Evolutionary conservation across 2,888 invertebrate species (phyloP), one percentile per base, ranked within the genome.

Genomic region (Emmelina monodactyla): DNA sequence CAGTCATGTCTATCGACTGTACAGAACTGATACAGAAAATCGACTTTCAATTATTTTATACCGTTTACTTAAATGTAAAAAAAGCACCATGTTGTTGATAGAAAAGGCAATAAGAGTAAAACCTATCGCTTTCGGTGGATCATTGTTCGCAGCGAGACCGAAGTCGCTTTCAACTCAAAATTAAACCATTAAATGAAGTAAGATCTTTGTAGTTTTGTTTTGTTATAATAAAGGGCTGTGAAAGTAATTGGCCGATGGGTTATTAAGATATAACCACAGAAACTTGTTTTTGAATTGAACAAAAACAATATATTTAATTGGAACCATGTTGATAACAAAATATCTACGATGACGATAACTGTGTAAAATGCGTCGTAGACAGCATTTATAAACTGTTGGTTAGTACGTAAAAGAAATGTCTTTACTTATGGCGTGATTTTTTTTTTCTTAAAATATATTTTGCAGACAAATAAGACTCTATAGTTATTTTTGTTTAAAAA

Each of bases 41-140:
- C 47, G 44, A 40, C 45, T 50, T 44, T 45, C 57, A 55, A 63
- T 63, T 64, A 57, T 73, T 78, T 66, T 78, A 78, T 78, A 78
- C 60, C 46, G 42, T 47, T 45, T 38, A 43, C 46, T 42, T 45
- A 45, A 52, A 43, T 55, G 58, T 53, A 70, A 62, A 69, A 62
- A 62, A 51, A 46, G 52, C 40, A 44, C 35, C 45, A 47, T 40
- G 45, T 50, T 34, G 38, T 50, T 34, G 38, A 39, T 47, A 53
- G 58, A 56, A 62, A 63, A 55, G 46, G 54, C 51, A 65, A 64
- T 62, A 64, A 58, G 57, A 62, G 45, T 42, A 59, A 58, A 55
- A 45, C 29, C 31, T 42, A 49, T 49, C 37, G 47, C 47, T 51
- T 53, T 46, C 44, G 48, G 41, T 44, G 45, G 47, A 51, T 52